Conservation (phyloP, 2,888 invertebrate genomes). For the Argyresthia albistria region DNA sequence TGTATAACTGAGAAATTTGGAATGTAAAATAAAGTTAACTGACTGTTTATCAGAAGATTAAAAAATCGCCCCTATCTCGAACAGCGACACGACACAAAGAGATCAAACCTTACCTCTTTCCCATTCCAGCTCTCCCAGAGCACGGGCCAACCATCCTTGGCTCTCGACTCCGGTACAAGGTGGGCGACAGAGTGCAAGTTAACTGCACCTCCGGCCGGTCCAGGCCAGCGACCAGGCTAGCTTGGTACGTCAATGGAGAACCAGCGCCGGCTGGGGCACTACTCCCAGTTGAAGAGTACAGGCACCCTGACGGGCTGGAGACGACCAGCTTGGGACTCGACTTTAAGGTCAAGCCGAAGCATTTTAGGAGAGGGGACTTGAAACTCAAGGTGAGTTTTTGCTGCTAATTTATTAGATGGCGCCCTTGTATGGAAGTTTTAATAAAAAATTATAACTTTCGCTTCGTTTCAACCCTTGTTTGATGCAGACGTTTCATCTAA, state of each 20-base stretch:
- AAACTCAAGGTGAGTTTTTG: constrained; percentile 78
- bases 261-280: constrained; percentile 73
- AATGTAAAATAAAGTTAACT: too few relatives aligned
- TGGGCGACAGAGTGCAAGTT: constrained; percentile 85
- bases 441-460: too few relatives aligned
- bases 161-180: constrained; percentile 85
- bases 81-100: too few relatives aligned
- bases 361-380: constrained; percentile 88
- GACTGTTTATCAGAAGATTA: too few relatives aligned
- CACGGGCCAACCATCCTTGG: constrained; percentile 87
- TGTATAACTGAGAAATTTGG: too few relatives aligned
- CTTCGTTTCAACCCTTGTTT: too few relatives aligned
- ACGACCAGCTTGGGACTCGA: constrained; percentile 84
- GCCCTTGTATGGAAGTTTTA: too few relatives aligned
- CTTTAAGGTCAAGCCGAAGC: constrained; percentile 84
- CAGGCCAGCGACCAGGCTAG: constrained; percentile 85
- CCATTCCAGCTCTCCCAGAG: constrained; percentile 78
- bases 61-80: too few relatives aligned
- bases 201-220: constrained; percentile 89
- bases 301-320: constrained; percentile 77
- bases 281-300: constrained; percentile 57
- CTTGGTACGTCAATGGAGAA: constrained; percentile 91
- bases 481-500: too few relatives aligned
- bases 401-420: neutral
- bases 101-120: neutral